These are phyloP conservation scores for Chaetodon auriga DNA, from an alignment of 2,113 vertebrate genomes.

Conservation along the genomic window DNA sequence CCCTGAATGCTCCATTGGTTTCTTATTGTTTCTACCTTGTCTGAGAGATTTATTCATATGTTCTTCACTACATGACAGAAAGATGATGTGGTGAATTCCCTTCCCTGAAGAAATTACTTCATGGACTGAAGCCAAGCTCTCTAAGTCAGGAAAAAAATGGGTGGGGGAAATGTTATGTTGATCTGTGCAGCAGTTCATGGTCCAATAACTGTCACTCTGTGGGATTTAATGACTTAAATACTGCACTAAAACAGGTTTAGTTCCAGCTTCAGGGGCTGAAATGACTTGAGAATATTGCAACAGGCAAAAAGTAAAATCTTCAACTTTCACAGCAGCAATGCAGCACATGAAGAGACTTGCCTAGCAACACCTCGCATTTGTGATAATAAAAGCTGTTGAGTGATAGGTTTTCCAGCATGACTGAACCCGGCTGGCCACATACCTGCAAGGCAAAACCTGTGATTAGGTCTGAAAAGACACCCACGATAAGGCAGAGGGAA, in stretches of 20 bases:
- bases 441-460: conserved; percentile 72
- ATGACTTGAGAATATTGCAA: conserved; percentile 7
- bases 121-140: conserved; percentile 39
- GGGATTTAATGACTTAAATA: conserved; percentile 55
- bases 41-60: conserved; percentile 50
- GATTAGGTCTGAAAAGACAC: conserved; percentile 69
- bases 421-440: conserved; percentile 76
- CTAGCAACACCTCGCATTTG: conserved; percentile 52
- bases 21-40: conserved; percentile 26
- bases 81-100: conserved; percentile 49
- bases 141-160: conserved; percentile 23
- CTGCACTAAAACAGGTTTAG: conserved; percentile 36
- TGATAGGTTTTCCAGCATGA: conserved; percentile 68
- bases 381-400: conserved; percentile 62
- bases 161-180: conserved; percentile 25
- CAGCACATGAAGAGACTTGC: conserved; percentile 66
- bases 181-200: conserved; percentile 31
- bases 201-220: conserved; percentile 52
- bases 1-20: neutral
- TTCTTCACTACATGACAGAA: conserved; percentile 54
- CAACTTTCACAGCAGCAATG: conserved; percentile 34
- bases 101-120: conserved; percentile 46
- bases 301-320: conserved; percentile 32
- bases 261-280: conserved; percentile 21
- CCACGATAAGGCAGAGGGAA: conserved; percentile 42